Conservation (phyloP, 2,888 invertebrate species). For the Barypeithes pellucidus region DNA sequence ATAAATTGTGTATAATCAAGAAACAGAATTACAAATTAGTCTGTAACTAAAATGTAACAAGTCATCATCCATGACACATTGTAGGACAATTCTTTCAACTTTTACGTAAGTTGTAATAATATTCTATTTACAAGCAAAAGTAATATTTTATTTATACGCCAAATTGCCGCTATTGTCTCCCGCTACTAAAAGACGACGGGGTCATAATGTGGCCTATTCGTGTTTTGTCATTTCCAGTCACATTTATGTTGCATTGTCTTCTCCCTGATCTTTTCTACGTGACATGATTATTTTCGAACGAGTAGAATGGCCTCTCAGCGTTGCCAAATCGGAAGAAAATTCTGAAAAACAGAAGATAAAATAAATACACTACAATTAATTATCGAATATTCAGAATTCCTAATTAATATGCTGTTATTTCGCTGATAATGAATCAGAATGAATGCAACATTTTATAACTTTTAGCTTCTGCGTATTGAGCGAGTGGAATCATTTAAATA, state of each 20-base stretch:
- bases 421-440: too few relatives aligned
- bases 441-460: too few relatives aligned
- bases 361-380: too few relatives aligned
- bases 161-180: slow-evolving; percentile 21
- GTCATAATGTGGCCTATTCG: slow-evolving; percentile 27
- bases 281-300: slow-evolving; percentile 19
- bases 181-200: slow-evolving; percentile 20
- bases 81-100: slow-evolving; percentile 11
- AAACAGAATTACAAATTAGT: too few relatives aligned
- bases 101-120: slow-evolving; percentile 2
- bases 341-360: too few relatives aligned
- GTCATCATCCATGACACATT: background rate
- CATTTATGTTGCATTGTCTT: slow-evolving; percentile 31
- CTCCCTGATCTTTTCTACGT: slow-evolving; percentile 22
- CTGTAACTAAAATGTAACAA: too few relatives aligned
- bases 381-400: too few relatives aligned
- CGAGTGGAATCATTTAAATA: too few relatives aligned
- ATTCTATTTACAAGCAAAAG: slow-evolving; percentile 14
- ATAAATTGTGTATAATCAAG: too few relatives aligned
- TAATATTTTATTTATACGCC: slow-evolving; percentile 30
- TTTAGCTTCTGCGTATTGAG: too few relatives aligned
- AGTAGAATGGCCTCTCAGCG: background rate
- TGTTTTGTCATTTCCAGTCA: slow-evolving; percentile 29
- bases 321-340: background rate
- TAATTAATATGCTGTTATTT: too few relatives aligned